A percentile compares a stretch with the other conserved stretches of the same genome.
phyloP scores from a whole-genome alignment of 2,888 invertebrate genomes.

The Colletes collaris region DNA sequence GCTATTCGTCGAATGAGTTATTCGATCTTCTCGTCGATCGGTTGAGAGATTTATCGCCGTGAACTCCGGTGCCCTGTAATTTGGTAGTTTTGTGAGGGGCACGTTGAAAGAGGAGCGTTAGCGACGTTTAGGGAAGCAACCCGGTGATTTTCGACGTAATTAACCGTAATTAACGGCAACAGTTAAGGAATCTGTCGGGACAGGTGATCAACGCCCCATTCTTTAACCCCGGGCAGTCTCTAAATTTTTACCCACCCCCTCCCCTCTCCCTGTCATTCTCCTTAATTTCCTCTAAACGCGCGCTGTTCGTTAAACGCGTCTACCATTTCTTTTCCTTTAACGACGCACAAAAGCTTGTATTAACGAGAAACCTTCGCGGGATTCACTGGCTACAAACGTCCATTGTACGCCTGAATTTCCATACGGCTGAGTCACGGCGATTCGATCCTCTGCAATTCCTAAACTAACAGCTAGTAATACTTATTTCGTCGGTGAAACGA shows the following conservation, averaged over 20 bases:
- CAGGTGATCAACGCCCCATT: constrained; percentile 70
- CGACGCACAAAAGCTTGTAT: too few relatives aligned
- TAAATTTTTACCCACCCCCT: constrained; percentile 21
- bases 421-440: too few relatives aligned
- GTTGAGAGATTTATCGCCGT: constrained; percentile 61
- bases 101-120: constrained; percentile 56
- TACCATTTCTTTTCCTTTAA: neutral
- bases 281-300: constrained; percentile 33
- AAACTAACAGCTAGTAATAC: too few relatives aligned
- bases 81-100: constrained; percentile 46
- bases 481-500: too few relatives aligned
- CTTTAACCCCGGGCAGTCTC: constrained; percentile 58
- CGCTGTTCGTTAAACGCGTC: constrained; percentile 6
- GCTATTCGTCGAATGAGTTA: constrained; percentile 44
- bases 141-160: constrained; percentile 68
- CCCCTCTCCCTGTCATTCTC: neutral
- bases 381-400: too few relatives aligned
- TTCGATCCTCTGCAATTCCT: too few relatives aligned
- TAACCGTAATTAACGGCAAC: constrained; percentile 72
- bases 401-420: too few relatives aligned
- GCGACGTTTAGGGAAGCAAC: constrained; percentile 68
- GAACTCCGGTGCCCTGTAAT: constrained; percentile 59
- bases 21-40: constrained; percentile 59
- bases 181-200: constrained; percentile 68
- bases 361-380: too few relatives aligned